phyloP scores from a whole-genome alignment of 2,113 vertebrate genomes.

The Gymnogyps californianus region DNA sequence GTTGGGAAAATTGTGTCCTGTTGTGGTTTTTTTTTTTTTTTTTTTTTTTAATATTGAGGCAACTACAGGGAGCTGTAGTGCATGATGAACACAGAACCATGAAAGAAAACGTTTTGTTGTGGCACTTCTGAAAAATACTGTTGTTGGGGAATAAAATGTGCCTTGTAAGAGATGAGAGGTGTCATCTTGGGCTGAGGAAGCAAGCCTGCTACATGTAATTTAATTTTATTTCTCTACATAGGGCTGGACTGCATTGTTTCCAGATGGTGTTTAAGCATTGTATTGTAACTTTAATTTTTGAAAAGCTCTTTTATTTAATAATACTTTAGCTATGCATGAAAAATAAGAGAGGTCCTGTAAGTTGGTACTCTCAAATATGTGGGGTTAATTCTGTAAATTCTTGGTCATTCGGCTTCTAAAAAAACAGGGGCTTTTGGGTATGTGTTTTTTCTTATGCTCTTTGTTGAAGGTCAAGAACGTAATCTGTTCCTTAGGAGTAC shows the following conservation, averaged over 20 bases:
- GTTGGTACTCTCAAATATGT: background rate
- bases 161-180: background rate
- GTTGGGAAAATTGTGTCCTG: background rate
- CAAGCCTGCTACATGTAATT: background rate
- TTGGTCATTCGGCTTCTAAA: background rate
- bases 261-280: background rate
- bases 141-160: background rate
- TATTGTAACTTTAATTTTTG: background rate
- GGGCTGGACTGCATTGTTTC: background rate
- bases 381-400: background rate
- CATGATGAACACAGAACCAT: background rate
- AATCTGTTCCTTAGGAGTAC: constrained; percentile 20
- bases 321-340: background rate
- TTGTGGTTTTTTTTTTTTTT: background rate
- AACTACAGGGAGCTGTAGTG: background rate
- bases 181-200: background rate
- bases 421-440: background rate
- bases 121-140: background rate
- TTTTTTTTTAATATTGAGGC: background rate
- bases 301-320: background rate
- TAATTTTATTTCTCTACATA: background rate
- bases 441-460: background rate
- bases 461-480: constrained; percentile 49
- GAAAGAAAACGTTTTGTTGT: background rate
- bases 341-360: background rate